A percentile compares a stretch with the other conserved stretches of the same genome.
Evolutionary conservation across 2,797 vertebrate genomes (phyloP).

Genomic region (Pseudochirops cupreus): DNA sequence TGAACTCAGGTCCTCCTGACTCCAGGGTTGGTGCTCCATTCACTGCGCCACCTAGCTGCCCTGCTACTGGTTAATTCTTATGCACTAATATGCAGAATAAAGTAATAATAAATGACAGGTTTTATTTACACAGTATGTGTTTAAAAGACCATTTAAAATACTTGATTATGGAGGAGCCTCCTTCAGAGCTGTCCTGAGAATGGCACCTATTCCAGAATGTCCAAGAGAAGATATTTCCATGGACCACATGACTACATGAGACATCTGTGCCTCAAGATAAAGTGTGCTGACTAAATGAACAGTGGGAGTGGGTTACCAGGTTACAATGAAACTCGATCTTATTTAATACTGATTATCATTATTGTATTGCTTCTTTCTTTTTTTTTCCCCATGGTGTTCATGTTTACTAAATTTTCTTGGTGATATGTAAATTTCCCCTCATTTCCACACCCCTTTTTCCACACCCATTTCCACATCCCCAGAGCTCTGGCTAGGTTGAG

Average conservation of each 20-base stretch:
- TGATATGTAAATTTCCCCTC: background rate
- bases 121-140: background rate
- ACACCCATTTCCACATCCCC: background rate
- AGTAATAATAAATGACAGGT: background rate
- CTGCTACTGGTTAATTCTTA: background rate
- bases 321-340: background rate
- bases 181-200: background rate
- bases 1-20: no score
- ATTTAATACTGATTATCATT: background rate
- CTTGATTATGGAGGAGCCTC: background rate
- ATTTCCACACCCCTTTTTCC: background rate
- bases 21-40: no score
- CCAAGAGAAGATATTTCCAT: background rate
- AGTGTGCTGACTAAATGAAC: background rate
- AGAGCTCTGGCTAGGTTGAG: background rate
- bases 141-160: slow-evolving; percentile 30
- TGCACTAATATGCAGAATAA: background rate
- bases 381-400: background rate
- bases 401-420: background rate
- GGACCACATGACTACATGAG: background rate
- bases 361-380: background rate
- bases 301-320: background rate
- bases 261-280: background rate
- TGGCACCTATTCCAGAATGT: background rate
- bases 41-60: no score